Base-by-base conservation (phyloP, 2,797 vertebrate genomes). In the Leptatherina wallacei region DNA sequence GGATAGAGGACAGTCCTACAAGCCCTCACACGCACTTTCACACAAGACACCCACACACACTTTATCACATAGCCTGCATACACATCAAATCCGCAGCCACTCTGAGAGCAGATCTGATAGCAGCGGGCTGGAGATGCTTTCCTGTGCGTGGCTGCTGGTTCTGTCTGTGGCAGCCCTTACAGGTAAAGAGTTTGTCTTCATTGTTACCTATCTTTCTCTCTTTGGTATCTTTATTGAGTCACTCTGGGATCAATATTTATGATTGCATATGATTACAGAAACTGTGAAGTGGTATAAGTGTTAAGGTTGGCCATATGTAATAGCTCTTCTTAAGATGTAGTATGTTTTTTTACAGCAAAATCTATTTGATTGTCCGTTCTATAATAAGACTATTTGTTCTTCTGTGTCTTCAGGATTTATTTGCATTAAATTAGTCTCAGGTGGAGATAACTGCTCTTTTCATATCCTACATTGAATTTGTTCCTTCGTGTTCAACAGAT, bases 171-270 rank as follows among this genome's bases (percentile, higher is more conserved):
- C 88, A 51, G 80, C 86, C 55, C 70, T 94, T 16, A 77, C 82
- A 93, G 95, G 94, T 95, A 92, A 87, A 71, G 87, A 87, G 80
- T 89, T 89, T 24, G 27, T 86, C 12, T 78, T 78, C 62, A 22
- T 9, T 80, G 29, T 65, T 30, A 52, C 1, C 75, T 6, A 59
- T n/a, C n/a, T n/a, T n/a, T 85, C 24, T 65, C 13, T 35, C 35
- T 61, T 8, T 29, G 47, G 18, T 68, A 2, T 73, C 14, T 69
- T 57, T 1, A 60, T 24, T 13, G 32, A 68, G 29, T 29, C n/a
- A 2, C 20, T 49, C 29, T 54, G 6, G 0, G 0, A 66, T 71
- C 59, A 51, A 0, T 61, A 29, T 55, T 70, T 71, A 1, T 56
- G 6, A 40, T 49, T 55, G n/a, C 44, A n/a, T 10, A 35, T 20